Conservation (phyloP, 2,113 vertebrate species). For the Blennius ocellaris region DNA sequence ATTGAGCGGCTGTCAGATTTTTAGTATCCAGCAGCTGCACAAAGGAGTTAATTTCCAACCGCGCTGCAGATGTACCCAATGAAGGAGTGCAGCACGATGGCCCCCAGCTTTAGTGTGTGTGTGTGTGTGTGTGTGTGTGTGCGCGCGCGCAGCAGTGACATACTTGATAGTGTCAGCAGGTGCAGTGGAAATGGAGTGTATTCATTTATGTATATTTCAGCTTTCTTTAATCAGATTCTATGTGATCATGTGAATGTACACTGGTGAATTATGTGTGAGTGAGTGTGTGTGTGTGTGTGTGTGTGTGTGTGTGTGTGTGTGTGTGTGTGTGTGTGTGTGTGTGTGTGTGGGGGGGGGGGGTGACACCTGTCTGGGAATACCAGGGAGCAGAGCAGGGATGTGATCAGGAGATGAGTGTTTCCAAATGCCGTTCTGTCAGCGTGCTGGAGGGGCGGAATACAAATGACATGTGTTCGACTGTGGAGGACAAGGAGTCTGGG, state of each 20-base stretch:
- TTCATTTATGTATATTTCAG: slow-evolving; percentile 34
- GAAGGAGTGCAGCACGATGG: no score
- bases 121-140: neutral
- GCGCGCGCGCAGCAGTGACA: slow-evolving; percentile 21
- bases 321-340: slow-evolving; percentile 23
- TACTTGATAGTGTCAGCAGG: slow-evolving; percentile 21
- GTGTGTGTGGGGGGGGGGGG: slow-evolving; percentile 11
- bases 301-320: slow-evolving; percentile 23
- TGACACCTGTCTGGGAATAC: slow-evolving; percentile 71
- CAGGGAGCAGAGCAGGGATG: slow-evolving; percentile 58
- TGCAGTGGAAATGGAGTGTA: neutral
- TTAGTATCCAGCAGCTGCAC: no score
- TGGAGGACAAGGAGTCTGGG: slow-evolving; percentile 62
- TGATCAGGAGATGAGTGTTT: slow-evolving; percentile 70
- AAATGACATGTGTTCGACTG: slow-evolving; percentile 67
- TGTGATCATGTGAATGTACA: slow-evolving; percentile 30
- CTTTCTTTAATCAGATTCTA: slow-evolving; percentile 18
- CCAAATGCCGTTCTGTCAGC: slow-evolving; percentile 67
- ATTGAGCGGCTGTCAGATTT: no score
- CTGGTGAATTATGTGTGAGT: slow-evolving; percentile 32
- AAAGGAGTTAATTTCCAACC: no score
- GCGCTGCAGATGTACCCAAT: no score
- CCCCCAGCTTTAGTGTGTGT: no score
- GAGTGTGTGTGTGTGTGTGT: slow-evolving; percentile 22
- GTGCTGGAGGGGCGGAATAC: slow-evolving; percentile 57